Conservation (phyloP, 2,888 invertebrate species). For the Nomada goodeniana region DNA sequence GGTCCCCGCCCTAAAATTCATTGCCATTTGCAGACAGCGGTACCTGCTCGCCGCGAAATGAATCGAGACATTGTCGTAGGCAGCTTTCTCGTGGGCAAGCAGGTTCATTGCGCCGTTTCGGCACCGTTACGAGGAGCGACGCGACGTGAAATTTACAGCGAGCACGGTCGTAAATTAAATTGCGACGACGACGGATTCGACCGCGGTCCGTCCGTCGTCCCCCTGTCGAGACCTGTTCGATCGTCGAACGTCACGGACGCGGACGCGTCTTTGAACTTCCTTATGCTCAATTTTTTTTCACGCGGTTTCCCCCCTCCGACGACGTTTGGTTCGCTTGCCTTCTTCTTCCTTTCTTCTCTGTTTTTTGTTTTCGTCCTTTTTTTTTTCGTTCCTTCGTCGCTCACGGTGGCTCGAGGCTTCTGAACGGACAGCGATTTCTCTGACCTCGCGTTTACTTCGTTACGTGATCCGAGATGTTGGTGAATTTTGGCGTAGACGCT, state of each 20-base stretch:
- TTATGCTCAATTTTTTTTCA: background rate
- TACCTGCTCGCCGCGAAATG: conserved; percentile 49
- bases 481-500: background rate
- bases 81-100: conserved; percentile 62
- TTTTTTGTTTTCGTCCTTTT: background rate
- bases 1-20: conserved; percentile 43
- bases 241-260: background rate
- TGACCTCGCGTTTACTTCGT: background rate
- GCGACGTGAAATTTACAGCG: conserved; percentile 67
- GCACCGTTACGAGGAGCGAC: conserved; percentile 43
- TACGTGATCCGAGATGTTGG: background rate
- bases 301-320: too few relatives aligned
- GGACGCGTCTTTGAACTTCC: background rate
- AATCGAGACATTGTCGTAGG: conserved; percentile 57
- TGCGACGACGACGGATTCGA: conserved; percentile 56
- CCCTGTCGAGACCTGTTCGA: background rate
- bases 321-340: background rate
- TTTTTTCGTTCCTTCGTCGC: background rate
- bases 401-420: background rate
- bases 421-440: conserved; percentile 20
- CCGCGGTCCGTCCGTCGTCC: conserved; percentile 18
- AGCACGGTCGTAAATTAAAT: conserved; percentile 61
- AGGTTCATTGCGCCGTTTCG: conserved; percentile 67
- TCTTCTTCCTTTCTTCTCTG: background rate
- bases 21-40: conserved; percentile 40